Evolutionary conservation across 2,888 invertebrate genomes (phyloP).

Genomic region (Elegia similella): DNA sequence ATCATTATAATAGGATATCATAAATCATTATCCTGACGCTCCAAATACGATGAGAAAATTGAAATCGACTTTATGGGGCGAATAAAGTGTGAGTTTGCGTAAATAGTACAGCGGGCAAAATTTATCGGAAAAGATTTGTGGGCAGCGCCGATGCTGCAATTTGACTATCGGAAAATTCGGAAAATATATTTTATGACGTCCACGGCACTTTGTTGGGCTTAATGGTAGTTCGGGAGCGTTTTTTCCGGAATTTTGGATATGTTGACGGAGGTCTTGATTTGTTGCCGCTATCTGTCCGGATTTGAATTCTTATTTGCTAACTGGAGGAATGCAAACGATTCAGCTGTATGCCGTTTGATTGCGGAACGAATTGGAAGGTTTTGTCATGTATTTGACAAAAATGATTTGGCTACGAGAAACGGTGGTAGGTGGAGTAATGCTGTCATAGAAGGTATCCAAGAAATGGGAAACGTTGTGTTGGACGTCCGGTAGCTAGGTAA

Average conservation of each 20-base stretch:
- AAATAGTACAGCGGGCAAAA: conserved; percentile 53
- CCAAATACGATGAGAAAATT: conserved; percentile 19
- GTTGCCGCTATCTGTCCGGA: conserved; percentile 25
- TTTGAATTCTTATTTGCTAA: conserved; percentile 17
- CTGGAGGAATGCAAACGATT: conserved; percentile 1
- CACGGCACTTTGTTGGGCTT: conserved; percentile 62
- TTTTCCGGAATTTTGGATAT: conserved; percentile 39
- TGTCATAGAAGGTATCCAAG: no score
- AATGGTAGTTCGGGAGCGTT: conserved; percentile 50
- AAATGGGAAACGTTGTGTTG: no score
- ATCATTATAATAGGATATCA: conserved; percentile 15
- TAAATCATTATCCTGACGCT: conserved; percentile 18
- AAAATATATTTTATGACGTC: conserved; percentile 76
- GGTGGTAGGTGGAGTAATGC: no score
- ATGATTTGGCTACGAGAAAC: no score
- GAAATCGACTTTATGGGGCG: conserved; percentile 32
- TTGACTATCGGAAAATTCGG: conserved; percentile 76
- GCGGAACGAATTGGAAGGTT: not conserved
- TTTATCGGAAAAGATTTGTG: conserved; percentile 75
- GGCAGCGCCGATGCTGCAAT: conserved; percentile 68
- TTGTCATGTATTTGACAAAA: not conserved
- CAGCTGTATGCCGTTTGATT: not conserved
- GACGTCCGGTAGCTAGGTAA: no score
- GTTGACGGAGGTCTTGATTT: conserved; percentile 45
- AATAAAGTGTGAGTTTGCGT: conserved; percentile 38